Percentiles rank a stretch among this genome's conserved stretches.
phyloP scores from a whole-genome alignment of 2,888 invertebrate species.

The Agapostemon virescens region DNA sequence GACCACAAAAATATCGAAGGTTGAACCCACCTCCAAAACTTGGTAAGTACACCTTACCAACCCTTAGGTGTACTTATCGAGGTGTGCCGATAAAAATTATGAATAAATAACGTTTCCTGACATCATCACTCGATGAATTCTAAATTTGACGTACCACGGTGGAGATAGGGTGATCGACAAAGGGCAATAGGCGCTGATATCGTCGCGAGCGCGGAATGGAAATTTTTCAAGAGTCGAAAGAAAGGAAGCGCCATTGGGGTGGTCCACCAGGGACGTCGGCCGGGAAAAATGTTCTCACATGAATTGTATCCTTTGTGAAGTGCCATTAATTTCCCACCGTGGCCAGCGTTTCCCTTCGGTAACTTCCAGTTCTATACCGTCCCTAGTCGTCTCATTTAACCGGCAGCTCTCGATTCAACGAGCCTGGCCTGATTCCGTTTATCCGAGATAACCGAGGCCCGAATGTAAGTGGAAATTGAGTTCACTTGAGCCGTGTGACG shows the following conservation, averaged over 20 bases:
- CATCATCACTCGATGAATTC: not conserved
- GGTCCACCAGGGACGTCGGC: not conserved
- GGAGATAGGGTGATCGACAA: not conserved
- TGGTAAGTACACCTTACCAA: too few relatives aligned
- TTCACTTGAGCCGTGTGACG: conserved; percentile 42
- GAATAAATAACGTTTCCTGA: not conserved
- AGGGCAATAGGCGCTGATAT: not conserved
- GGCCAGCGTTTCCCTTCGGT: conserved; percentile 11
- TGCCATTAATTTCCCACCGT: conserved; percentile 47
- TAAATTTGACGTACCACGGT: not conserved
- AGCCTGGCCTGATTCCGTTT: conserved; percentile 58
- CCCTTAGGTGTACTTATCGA: too few relatives aligned
- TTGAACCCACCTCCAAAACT: too few relatives aligned
- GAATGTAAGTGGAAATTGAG: conserved; percentile 58
- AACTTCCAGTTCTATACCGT: conserved; percentile 40
- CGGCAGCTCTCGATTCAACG: conserved; percentile 51
- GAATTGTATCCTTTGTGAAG: conserved; percentile 42
- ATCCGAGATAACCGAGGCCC: conserved; percentile 44
- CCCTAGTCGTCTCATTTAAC: conserved; percentile 51
- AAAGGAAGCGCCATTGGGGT: not conserved
- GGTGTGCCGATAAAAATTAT: too few relatives aligned
- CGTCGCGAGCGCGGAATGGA: conserved; percentile 15
- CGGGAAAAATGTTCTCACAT: conserved; percentile 35
- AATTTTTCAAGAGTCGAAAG: conserved; percentile 28
- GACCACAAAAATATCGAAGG: too few relatives aligned